A percentile compares a stretch with the other conserved stretches of the same genome.
Evolutionary conservation across 2,113 vertebrate species (phyloP).

Genomic region (Chlorodrepanis virens): DNA sequence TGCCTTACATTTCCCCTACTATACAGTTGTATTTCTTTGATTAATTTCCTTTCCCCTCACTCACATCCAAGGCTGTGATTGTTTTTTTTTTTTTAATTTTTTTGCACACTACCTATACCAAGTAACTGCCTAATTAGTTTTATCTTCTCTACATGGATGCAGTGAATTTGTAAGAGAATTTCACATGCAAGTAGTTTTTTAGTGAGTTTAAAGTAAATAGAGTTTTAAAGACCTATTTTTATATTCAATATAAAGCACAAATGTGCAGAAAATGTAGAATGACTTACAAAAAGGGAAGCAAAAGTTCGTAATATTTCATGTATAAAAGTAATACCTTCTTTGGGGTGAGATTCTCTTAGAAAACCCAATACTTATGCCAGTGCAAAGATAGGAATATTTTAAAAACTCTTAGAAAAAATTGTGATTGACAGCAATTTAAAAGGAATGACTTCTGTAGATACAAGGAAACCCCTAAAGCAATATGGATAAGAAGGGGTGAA

Average conservation of each 20-base stretch:
- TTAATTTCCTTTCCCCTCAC: slow-evolving; percentile 22
- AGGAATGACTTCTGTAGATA: slow-evolving; percentile 69
- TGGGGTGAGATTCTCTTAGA: slow-evolving; percentile 72
- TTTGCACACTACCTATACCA: slow-evolving; percentile 79
- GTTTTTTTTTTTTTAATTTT: slow-evolving; percentile 54
- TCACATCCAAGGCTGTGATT: slow-evolving; percentile 55
- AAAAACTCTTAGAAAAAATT: slow-evolving; percentile 63
- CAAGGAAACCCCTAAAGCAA: slow-evolving; percentile 69
- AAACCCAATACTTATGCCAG: slow-evolving; percentile 74
- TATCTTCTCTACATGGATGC: slow-evolving; percentile 79
- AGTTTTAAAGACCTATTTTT: slow-evolving; percentile 86
- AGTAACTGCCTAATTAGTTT: slow-evolving; percentile 80
- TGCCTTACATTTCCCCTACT: slow-evolving; percentile 58
- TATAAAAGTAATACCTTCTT: slow-evolving; percentile 80
- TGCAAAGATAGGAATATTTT: slow-evolving; percentile 74
- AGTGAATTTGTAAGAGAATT: slow-evolving; percentile 86
- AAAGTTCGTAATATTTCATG: slow-evolving; percentile 76
- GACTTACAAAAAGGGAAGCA: slow-evolving; percentile 80
- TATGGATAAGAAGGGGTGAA: slow-evolving; percentile 61
- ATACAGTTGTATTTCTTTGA: slow-evolving; percentile 40
- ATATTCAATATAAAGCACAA: slow-evolving; percentile 84
- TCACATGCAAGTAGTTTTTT: slow-evolving; percentile 86
- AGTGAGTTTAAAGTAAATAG: slow-evolving; percentile 80
- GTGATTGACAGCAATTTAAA: slow-evolving; percentile 66
- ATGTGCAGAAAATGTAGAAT: slow-evolving; percentile 82